A percentile compares a stretch with the other conserved stretches of the same genome.
Conservation (phyloP, 2,888 invertebrate genomes). For the Bembecia ichneumoniformis region DNA sequence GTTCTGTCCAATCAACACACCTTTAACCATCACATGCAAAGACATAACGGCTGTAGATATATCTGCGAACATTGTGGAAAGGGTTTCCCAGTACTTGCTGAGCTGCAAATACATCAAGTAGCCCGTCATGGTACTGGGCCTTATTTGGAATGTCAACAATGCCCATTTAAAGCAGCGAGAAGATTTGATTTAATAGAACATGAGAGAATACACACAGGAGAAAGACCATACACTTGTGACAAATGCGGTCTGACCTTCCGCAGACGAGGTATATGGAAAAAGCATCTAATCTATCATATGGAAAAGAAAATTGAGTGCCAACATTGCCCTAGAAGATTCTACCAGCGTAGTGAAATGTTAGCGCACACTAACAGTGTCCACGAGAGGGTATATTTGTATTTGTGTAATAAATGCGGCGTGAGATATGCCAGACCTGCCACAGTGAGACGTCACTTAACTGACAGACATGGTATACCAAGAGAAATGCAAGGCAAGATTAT, state of each 20-base stretch:
- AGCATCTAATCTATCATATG: slow-evolving; percentile 47
- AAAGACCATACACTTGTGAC: slow-evolving; percentile 55
- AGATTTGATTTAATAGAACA: slow-evolving; percentile 45
- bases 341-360: slow-evolving; percentile 30
- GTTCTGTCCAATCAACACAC: slow-evolving; percentile 36
- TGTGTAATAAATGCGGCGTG: slow-evolving; percentile 42
- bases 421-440: slow-evolving; percentile 46
- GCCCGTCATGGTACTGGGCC: slow-evolving; percentile 43
- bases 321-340: slow-evolving; percentile 47
- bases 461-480: slow-evolving; percentile 47
- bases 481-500: slow-evolving; percentile 49
- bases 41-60: slow-evolving; percentile 39
- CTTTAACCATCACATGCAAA: slow-evolving; percentile 47
- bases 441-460: slow-evolving; percentile 45
- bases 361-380: slow-evolving; percentile 51
- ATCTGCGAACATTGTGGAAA: slow-evolving; percentile 59
- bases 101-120: slow-evolving; percentile 41
- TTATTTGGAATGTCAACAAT: slow-evolving; percentile 40
- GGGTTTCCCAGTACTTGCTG: slow-evolving; percentile 34
- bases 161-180: slow-evolving; percentile 44
- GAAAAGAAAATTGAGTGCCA: slow-evolving; percentile 49
- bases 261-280: slow-evolving; percentile 46
- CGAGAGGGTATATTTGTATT: slow-evolving; percentile 41
- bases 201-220: slow-evolving; percentile 49
- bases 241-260: slow-evolving; percentile 57